Conservation (phyloP, 2,113 vertebrate species). For the Jacana jacana region DNA sequence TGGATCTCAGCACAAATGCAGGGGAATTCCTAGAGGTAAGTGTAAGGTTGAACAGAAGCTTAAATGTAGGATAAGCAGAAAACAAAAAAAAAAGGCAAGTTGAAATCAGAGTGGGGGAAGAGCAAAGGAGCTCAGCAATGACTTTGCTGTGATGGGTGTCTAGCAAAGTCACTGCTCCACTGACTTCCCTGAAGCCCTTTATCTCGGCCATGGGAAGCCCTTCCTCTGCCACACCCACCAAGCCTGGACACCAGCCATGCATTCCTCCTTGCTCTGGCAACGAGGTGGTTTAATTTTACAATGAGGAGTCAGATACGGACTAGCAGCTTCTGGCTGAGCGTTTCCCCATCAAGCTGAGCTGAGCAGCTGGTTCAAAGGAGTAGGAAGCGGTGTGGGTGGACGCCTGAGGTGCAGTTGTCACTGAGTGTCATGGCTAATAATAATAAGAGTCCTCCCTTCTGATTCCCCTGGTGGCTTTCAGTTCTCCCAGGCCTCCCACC, state of each 20-base stretch:
- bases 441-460: not conserved
- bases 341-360: not conserved
- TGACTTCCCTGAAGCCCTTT: not conserved
- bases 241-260: not conserved
- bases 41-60: not conserved
- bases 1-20: not conserved
- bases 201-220: not conserved
- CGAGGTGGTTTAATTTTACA: not conserved
- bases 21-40: not conserved
- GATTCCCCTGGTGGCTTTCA: not conserved
- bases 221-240: not conserved
- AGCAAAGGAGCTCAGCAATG: not conserved
- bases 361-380: conserved; percentile 27
- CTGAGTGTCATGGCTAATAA: not conserved
- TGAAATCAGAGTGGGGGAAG: not conserved
- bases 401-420: not conserved
- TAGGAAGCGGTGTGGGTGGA: not conserved
- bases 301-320: not conserved
- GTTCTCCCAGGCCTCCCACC: not conserved
- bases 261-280: not conserved
- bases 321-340: not conserved
- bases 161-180: not conserved
- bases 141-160: not conserved
- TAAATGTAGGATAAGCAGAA: not conserved
- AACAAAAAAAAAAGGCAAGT: not conserved